A percentile compares a stretch with the other conserved stretches of the same genome.
Evolutionary conservation across 2,888 invertebrate species (phyloP).

Genomic region (Drosophila subquinaria): DNA sequence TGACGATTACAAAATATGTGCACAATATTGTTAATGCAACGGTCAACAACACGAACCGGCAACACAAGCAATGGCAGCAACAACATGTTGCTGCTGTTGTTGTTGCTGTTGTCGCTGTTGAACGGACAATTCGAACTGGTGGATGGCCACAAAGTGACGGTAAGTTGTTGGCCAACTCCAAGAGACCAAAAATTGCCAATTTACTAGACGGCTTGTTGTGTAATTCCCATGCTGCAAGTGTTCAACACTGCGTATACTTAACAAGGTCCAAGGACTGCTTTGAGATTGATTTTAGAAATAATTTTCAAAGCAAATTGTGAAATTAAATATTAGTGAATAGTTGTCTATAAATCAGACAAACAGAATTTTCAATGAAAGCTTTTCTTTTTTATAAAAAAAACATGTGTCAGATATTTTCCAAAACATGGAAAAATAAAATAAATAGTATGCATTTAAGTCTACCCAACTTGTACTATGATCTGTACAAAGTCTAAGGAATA

Average conservation of each 20-base stretch:
- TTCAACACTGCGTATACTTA: slow-evolving; percentile 32
- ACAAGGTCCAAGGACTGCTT: slow-evolving; percentile 18
- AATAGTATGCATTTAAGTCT: background rate
- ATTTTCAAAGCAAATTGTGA: background rate
- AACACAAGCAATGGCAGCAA: slow-evolving; percentile 18
- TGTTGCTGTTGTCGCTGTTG: slow-evolving; percentile 50
- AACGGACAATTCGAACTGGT: slow-evolving; percentile 57
- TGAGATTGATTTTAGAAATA: slow-evolving; percentile 2
- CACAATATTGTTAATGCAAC: slow-evolving; percentile 57
- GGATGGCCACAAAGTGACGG: slow-evolving; percentile 79
- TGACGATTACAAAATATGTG: slow-evolving; percentile 57
- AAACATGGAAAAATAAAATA: background rate
- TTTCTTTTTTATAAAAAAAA: background rate
- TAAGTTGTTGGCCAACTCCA: slow-evolving; percentile 60
- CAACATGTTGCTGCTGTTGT: slow-evolving; percentile 47
- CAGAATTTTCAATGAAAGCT: background rate
- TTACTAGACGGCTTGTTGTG: slow-evolving; percentile 21
- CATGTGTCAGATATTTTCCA: background rate
- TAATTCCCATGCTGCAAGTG: slow-evolving; percentile 9
- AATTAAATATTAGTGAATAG: background rate
- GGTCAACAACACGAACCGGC: slow-evolving; percentile 8
- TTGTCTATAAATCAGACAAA: background rate
- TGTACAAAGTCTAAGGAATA: background rate
- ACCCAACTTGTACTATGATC: background rate
- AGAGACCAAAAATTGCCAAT: slow-evolving; percentile 28